Evolutionary conservation across 1,140 invertebrate genomes (phyloP), one percentile per base, ranked within the genome.

Genomic region (Cydia strobilella): DNA sequence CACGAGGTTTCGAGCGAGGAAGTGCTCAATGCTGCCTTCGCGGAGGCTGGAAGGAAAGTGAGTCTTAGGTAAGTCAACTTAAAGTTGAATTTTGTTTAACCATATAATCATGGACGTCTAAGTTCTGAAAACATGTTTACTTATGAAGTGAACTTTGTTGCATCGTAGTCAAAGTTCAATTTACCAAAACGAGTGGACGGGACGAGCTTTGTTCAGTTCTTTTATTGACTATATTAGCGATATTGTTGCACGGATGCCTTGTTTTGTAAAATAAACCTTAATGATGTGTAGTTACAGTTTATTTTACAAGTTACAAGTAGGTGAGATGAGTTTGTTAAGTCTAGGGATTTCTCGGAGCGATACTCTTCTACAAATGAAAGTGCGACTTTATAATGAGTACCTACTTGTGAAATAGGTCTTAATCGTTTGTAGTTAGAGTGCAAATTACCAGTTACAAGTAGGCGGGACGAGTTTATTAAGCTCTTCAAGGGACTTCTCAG

Each of bases 401-500:
- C 42, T 42, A 42, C 9, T 1, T 13, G 9, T 42, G 42, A 42
- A 12, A 42, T 10, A 10, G 2, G 31, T 3, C 31, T 31, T 31
- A 31, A 31, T 31, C 4, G 35, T 39, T 0, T 39, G 7, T 39
- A 10, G 3, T 15, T 48, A 48, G 15, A 48, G 45, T 48, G 15
- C 45, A 48, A 48, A 51, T 20, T 90, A 96, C 96, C 97, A 98
- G 90, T 97, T 96, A 85, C 97, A 97, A 81, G 96, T 94, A n/a
- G 97, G 97, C 74, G 97, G 99, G 65, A 99, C 98, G 72, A 99
- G 94, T 94, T 99, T 99, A 79, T 97, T 99, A n/a, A 99, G 94
- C 93, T 99, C 98, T 92, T 99, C 97, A 9, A 99, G 92, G n/a
- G 99, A 99, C 93, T 99, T 99, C 93, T 99, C 99, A n/a, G 99